Evolutionary conservation across 2,888 invertebrate genomes (phyloP).

Genomic region (Halocaridina rubra): DNA sequence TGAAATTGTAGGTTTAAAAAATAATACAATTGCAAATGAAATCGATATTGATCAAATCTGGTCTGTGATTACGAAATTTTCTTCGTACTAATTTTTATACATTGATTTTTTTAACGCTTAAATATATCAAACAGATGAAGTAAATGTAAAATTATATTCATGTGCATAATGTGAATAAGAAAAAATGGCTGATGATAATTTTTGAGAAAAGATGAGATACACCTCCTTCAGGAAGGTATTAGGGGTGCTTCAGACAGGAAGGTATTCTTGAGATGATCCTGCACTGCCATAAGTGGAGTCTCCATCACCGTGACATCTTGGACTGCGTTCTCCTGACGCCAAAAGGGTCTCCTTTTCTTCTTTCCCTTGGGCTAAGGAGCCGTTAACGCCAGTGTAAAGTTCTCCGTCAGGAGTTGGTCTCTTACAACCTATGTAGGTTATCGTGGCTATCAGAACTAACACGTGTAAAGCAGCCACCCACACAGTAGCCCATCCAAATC

Average conservation of each 20-base stretch:
- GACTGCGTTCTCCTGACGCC: neutral
- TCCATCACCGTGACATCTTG: neutral
- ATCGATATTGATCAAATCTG: no score
- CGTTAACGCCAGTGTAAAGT: neutral
- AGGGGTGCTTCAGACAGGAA: neutral
- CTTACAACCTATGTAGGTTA: neutral
- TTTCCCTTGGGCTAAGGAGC: neutral
- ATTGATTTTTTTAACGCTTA: no score
- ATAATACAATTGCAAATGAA: no score
- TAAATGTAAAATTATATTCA: no score
- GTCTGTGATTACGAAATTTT: no score
- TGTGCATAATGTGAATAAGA: no score
- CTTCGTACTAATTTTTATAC: no score
- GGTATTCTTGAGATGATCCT: conserved; percentile 31
- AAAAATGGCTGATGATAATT: no score
- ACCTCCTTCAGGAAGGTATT: no score
- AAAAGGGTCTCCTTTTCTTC: neutral
- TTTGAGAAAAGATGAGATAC: no score
- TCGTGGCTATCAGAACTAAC: conserved; percentile 71
- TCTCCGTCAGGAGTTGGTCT: neutral
- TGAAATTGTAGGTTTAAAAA: no score
- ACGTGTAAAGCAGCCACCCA: conserved; percentile 78
- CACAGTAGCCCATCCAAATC: conserved; percentile 78
- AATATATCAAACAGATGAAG: no score
- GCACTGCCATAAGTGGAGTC: conserved; percentile 51